Evolutionary conservation across 2,113 vertebrate species (phyloP).

Genomic region (Gopherus flavomarginatus): DNA sequence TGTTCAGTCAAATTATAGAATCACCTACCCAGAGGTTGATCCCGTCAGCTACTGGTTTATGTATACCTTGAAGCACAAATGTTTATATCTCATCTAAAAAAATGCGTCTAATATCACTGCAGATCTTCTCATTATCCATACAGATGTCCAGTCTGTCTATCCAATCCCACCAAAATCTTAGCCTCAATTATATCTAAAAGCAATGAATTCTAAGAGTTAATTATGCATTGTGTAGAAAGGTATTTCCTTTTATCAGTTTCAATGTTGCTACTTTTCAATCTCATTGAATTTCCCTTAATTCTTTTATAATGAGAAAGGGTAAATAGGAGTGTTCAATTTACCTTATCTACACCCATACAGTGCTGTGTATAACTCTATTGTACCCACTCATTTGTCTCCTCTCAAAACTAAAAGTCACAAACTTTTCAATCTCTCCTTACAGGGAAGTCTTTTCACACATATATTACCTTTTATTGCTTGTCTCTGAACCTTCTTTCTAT

Average conservation of each 20-base stretch:
- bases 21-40: background rate
- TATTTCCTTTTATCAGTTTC: constrained; percentile 20
- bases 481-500: background rate
- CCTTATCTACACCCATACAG: no score
- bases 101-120: background rate
- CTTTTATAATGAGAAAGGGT: background rate
- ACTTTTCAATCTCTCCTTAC: no score
- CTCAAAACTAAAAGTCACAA: background rate
- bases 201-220: constrained; percentile 38
- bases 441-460: background rate
- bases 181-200: background rate
- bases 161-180: background rate
- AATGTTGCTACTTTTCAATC: constrained; percentile 20
- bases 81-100: background rate
- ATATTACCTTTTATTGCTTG: constrained; percentile 45
- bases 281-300: constrained; percentile 7
- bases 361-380: background rate
- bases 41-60: background rate
- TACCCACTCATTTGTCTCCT: background rate
- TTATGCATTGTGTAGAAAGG: constrained; percentile 41
- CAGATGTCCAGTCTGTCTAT: background rate
- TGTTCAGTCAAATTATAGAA: background rate
- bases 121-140: background rate
- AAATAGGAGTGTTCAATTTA: no score
- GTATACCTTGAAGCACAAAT: background rate